Percentiles rank a stretch among this genome's conserved stretches.
Conservation (phyloP, 37 sponge, comb jelly and placozoan genomes). For the Spongilla lacustris region DNA sequence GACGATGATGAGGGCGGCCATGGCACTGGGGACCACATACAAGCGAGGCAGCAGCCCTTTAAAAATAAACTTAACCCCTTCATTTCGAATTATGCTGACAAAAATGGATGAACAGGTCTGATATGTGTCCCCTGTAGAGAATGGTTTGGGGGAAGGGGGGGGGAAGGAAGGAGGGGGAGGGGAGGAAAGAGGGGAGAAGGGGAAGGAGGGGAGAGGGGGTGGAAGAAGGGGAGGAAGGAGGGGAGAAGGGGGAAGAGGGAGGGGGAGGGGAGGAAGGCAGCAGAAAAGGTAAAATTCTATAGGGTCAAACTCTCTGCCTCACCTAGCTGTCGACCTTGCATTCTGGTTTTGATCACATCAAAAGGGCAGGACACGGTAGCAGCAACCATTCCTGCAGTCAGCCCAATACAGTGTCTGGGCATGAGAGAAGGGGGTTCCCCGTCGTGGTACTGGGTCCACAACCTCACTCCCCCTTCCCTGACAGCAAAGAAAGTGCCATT, state of each 20-base stretch:
- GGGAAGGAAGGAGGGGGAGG: not conserved
- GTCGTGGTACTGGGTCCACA: conserved; percentile 21
- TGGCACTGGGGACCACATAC: conserved; percentile 76
- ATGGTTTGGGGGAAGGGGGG: not conserved
- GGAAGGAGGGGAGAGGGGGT: not conserved
- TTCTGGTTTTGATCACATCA: conserved; percentile 87
- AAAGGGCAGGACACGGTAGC: conserved; percentile 73
- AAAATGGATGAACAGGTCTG: not conserved
- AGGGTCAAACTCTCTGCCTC: too few species aligned
- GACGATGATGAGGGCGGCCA: conserved; percentile 76
- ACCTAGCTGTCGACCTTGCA: conserved; percentile 73
- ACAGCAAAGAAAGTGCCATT: conserved; percentile 73
- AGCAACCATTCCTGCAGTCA: conserved; percentile 59
- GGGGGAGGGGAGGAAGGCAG: too few species aligned
- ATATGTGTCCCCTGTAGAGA: conserved; percentile 2
- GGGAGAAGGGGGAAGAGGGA: not conserved
- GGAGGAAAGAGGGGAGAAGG: not conserved
- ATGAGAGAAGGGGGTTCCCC: conserved; percentile 15
- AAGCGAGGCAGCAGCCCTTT: conserved; percentile 81
- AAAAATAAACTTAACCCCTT: conserved; percentile 70
- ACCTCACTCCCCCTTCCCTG: conserved; percentile 41
- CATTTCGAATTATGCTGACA: conserved; percentile 50
- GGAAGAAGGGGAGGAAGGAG: not conserved
- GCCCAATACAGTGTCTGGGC: conserved; percentile 48
- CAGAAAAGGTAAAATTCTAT: too few species aligned